phyloP scores from a whole-genome alignment of 2,888 invertebrate genomes.

The Rhingia campestris region DNA sequence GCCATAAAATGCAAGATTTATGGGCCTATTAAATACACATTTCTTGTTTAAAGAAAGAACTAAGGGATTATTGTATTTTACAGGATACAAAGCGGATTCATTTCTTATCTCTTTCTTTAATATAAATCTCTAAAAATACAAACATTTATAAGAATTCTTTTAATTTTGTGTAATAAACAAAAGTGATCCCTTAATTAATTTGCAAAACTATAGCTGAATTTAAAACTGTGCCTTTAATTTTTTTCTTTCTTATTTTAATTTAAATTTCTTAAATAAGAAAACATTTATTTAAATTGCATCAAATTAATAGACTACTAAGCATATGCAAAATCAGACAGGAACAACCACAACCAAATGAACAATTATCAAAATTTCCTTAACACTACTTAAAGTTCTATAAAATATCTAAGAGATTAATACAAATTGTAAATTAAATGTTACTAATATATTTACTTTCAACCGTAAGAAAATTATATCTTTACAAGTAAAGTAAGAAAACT shows the following conservation, averaged over 20 bases:
- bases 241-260: not conserved
- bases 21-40: too few relatives aligned
- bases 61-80: too few relatives aligned
- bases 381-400: slow-evolving; percentile 2
- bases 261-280: not conserved
- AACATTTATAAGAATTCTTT: too few relatives aligned
- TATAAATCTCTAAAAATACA: too few relatives aligned
- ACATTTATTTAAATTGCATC: not conserved
- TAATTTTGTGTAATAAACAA: too few relatives aligned
- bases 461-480: not conserved
- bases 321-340: slow-evolving; percentile 32
- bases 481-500: slow-evolving; percentile 45
- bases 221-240: slow-evolving; percentile 46
- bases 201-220: not conserved
- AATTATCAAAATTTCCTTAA: slow-evolving; percentile 37
- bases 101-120: too few relatives aligned
- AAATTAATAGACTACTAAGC: slow-evolving; percentile 36
- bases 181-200: too few relatives aligned
- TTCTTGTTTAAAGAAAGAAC: too few relatives aligned
- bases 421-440: slow-evolving; percentile 54
- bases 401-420: slow-evolving; percentile 3
- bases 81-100: too few relatives aligned
- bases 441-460: too few relatives aligned
- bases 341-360: slow-evolving; percentile 28
- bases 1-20: too few relatives aligned